A percentile compares a stretch with the other conserved stretches of the same genome.
Conservation (phyloP, 2,888 invertebrate genomes). For the Sepioteuthis lessoniana region DNA sequence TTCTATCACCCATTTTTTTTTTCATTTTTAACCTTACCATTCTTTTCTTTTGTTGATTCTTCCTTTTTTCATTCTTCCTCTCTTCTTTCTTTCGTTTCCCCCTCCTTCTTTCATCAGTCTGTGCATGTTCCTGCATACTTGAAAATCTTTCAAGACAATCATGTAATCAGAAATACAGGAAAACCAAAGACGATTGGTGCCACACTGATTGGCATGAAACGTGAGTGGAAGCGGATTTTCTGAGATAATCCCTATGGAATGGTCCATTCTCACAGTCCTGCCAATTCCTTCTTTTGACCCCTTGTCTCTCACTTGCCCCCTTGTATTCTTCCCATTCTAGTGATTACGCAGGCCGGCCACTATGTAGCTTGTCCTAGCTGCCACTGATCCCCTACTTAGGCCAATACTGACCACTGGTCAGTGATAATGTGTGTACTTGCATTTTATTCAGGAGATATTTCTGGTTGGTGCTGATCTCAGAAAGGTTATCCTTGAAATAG, state of each 20-base stretch:
- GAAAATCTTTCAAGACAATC: constrained; percentile 18
- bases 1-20: too few species aligned
- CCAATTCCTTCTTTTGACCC: constrained; percentile 23
- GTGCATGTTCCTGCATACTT: constrained; percentile 9
- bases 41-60: not conserved
- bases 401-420: constrained; percentile 33
- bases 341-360: constrained; percentile 20
- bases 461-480: not conserved
- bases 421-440: constrained; percentile 33
- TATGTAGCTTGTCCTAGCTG: constrained; percentile 21
- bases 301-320: constrained; percentile 23
- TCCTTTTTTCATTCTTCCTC: too few species aligned
- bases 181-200: constrained; percentile 33
- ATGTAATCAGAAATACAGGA: constrained; percentile 21
- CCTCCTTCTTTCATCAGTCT: not conserved
- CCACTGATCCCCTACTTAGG: constrained; percentile 33
- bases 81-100: too few species aligned
- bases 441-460: constrained; percentile 9
- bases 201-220: constrained; percentile 33
- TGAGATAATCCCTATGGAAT: not conserved
- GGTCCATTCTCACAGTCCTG: constrained; percentile 10
- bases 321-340: not conserved
- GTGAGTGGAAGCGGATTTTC: constrained; percentile 33
- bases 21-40: not conserved
- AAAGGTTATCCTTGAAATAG: not conserved